Conservation (phyloP, 1,140 invertebrate species). For the Drosophila virilis region DNA sequence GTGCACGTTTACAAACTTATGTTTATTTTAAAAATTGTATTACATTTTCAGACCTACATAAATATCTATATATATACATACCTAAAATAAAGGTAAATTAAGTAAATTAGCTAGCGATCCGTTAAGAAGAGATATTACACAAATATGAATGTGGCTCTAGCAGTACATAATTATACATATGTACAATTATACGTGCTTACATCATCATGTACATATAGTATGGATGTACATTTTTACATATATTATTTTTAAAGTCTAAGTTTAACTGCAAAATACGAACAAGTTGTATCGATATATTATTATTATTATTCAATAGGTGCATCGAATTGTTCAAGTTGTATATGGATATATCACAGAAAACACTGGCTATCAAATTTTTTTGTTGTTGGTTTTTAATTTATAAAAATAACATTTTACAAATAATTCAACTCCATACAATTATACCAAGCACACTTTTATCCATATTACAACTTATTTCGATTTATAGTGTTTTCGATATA, state of each 20-base stretch:
- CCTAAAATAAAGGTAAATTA: conserved; percentile 12
- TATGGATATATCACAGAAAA: conserved; percentile 76
- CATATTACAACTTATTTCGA: conserved; percentile 18
- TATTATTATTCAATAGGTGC: too few relatives aligned
- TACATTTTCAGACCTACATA: conserved; percentile 28
- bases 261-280: conserved; percentile 12
- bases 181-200: neutral
- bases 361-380: conserved; percentile 34
- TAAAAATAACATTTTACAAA: neutral
- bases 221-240: conserved; percentile 1
- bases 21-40: conserved; percentile 21
- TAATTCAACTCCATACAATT: neutral
- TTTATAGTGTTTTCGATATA: conserved; percentile 12
- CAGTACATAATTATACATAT: conserved; percentile 42
- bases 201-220: conserved; percentile 3
- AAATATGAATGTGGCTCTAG: conserved; percentile 49
- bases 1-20: conserved; percentile 42
- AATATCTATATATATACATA: conserved; percentile 8
- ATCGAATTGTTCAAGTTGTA: conserved; percentile 29
- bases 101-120: conserved; percentile 29
- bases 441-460: conserved; percentile 11
- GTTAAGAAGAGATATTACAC: conserved; percentile 36
- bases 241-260: conserved; percentile 1
- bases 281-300: neutral
- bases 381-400: neutral